Conservation (phyloP, 2,797 vertebrate genomes). For the Stomatorhinus walkeri region DNA sequence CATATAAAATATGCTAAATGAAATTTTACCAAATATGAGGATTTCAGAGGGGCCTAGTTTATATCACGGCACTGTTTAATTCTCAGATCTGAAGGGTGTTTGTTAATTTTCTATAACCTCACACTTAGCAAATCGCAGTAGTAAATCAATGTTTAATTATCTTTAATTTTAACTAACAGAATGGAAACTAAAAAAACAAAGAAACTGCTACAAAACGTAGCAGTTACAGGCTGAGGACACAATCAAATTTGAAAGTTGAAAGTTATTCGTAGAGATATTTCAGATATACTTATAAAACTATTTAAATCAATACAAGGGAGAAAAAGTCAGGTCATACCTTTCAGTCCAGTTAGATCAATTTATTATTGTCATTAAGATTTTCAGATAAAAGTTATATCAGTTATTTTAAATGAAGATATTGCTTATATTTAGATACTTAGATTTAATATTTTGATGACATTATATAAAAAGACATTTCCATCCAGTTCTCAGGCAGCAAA, state of each 20-base stretch:
- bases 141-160: background rate
- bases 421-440: background rate
- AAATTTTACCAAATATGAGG: background rate
- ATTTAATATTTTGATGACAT: background rate
- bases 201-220: background rate
- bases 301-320: background rate
- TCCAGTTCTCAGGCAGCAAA: background rate
- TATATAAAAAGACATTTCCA: background rate
- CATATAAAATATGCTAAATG: background rate
- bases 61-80: background rate
- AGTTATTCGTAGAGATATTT: background rate
- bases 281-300: background rate
- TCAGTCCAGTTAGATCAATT: background rate
- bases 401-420: background rate
- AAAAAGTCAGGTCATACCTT: background rate
- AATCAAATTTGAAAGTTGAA: background rate
- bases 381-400: background rate
- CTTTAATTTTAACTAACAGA: background rate
- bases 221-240: background rate
- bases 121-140: background rate
- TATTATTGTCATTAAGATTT: background rate
- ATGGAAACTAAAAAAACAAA: background rate
- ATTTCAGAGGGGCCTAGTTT: background rate
- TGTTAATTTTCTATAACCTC: background rate
- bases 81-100: background rate